Evolutionary conservation across 2,888 invertebrate genomes (phyloP), one percentile per base, ranked within the genome.

Genomic region (Oxystoma pomonae): DNA sequence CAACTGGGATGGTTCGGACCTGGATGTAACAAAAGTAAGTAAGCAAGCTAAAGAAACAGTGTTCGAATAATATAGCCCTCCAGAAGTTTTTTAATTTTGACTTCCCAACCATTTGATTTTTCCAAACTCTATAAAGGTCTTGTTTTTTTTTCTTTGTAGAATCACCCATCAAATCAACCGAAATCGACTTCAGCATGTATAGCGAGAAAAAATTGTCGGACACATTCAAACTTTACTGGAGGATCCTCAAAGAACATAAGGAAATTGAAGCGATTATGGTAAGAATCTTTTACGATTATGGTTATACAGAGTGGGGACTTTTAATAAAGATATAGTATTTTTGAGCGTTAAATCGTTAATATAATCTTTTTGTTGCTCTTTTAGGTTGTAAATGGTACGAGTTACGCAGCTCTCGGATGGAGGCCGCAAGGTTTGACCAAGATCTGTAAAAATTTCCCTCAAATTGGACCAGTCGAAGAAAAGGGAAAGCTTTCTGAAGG

Each of bases 321-420:
- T n/a, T n/a, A n/a, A n/a, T n/a, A n/a, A n/a, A n/a, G n/a, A n/a
- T n/a, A n/a, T n/a, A n/a, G n/a, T n/a, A n/a, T n/a, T n/a, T n/a
- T n/a, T n/a, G n/a, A n/a, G n/a, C n/a, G n/a, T n/a, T n/a, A n/a
- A n/a, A n/a, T n/a, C n/a, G n/a, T n/a, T n/a, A n/a, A n/a, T n/a
- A n/a, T n/a, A n/a, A n/a, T n/a, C n/a, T n/a, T n/a, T n/a, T n/a
- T n/a, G n/a, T n/a, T n/a, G n/a, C n/a, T n/a, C n/a, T n/a, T n/a
- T n/a, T n/a, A n/a, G n/a, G n/a, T 90, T 57, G 94, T 91, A n/a
- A 94, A 95, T 71, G 89, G 94, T 1, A 90, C 91, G 0, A 91
- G 94, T 16, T 98, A 94, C 82, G 90, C 89, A 1, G 94, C 90
- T 5, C 71, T 98, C 3, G 98, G 98, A n/a, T 98, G 97, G 96